A percentile compares a stretch with the other conserved stretches of the same genome.
phyloP scores from a whole-genome alignment of 1,140 invertebrate genomes.

The Drosophila pseudoananassae region DNA sequence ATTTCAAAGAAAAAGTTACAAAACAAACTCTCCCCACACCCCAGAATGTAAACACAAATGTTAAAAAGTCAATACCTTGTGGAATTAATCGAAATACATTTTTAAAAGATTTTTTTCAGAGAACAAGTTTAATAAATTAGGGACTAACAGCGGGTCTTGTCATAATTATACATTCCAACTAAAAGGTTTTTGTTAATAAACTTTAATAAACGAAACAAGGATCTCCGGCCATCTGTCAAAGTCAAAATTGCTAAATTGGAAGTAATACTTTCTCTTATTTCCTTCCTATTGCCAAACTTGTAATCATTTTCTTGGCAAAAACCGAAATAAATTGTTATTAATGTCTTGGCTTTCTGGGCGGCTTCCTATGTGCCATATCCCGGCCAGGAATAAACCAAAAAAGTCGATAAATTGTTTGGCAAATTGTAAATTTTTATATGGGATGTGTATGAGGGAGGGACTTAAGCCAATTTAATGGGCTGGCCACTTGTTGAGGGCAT shows the following conservation, averaged over 20 bases:
- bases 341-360: constrained; percentile 40
- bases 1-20: constrained; percentile 37
- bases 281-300: constrained; percentile 44
- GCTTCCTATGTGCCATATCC: too few relatives aligned
- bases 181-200: constrained; percentile 66
- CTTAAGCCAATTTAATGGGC: constrained; percentile 63
- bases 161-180: constrained; percentile 61
- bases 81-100: not conserved
- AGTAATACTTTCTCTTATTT: constrained; percentile 56
- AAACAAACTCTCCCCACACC: not conserved
- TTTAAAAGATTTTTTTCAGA: not conserved
- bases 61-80: not conserved
- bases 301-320: constrained; percentile 33
- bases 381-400: not conserved
- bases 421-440: constrained; percentile 48
- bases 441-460: constrained; percentile 13
- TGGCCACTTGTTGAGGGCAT: constrained; percentile 69
- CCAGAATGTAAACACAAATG: not conserved
- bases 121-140: too few relatives aligned
- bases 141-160: not conserved
- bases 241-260: constrained; percentile 70
- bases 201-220: too few relatives aligned
- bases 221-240: constrained; percentile 65
- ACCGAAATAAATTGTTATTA: constrained; percentile 82
- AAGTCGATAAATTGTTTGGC: constrained; percentile 68